Evolutionary conservation across 2,888 invertebrate species (phyloP).

Genomic region (Azorinus chamasolen): DNA sequence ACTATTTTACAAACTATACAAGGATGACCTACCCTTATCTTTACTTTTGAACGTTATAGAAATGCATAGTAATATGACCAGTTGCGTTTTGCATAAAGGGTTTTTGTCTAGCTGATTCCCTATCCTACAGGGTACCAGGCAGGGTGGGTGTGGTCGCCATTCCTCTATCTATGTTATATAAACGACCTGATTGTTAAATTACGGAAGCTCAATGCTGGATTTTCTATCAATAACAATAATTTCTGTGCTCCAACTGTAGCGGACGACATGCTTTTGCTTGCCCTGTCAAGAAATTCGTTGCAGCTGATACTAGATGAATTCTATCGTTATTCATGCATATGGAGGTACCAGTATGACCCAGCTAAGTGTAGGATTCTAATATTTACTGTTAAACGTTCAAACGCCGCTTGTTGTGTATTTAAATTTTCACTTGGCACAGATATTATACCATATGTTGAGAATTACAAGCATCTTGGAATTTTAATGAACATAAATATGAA

Average conservation of each 20-base stretch:
- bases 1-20: not conserved
- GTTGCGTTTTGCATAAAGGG: slow-evolving; percentile 2
- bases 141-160: slow-evolving; percentile 15
- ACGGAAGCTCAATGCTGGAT: not conserved
- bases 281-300: not conserved
- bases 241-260: not conserved
- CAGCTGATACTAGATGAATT: not conserved
- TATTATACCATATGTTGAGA: too few species aligned
- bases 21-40: not conserved
- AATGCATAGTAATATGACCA: not conserved
- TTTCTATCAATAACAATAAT: not conserved
- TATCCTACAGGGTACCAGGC: slow-evolving; percentile 1
- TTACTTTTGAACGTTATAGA: not conserved
- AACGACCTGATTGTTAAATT: not conserved
- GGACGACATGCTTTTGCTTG: slow-evolving; percentile 4
- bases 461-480: too few species aligned
- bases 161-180: not conserved
- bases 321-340: too few species aligned
- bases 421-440: too few species aligned
- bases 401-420: too few species aligned
- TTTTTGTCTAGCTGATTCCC: not conserved
- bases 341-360: too few species aligned
- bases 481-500: too few species aligned
- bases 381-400: too few species aligned
- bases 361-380: too few species aligned